Percentiles rank a stretch among this genome's conserved stretches.
Conservation (phyloP, 2,113 vertebrate genomes). For the Saguinus imperator region DNA sequence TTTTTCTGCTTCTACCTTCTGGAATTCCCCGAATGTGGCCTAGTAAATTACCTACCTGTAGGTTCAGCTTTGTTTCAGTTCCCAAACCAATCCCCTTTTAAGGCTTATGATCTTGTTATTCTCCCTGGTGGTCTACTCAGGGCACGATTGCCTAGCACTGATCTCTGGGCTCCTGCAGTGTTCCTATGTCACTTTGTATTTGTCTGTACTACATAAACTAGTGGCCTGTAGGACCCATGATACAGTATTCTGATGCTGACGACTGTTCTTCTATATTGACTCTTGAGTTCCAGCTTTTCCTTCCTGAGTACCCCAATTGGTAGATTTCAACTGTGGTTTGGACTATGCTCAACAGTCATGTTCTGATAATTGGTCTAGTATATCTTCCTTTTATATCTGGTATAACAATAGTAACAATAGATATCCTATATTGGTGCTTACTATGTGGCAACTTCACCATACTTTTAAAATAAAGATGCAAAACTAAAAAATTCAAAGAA, state of each 20-base stretch:
- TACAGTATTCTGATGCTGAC: background rate
- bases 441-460: background rate
- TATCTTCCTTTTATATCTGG: background rate
- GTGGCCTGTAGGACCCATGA: background rate
- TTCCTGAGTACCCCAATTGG: background rate
- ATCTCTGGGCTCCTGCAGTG: background rate
- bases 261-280: background rate
- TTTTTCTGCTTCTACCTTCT: constrained; percentile 24
- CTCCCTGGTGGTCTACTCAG: background rate
- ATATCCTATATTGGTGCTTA: background rate
- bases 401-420: background rate
- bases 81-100: background rate
- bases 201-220: background rate
- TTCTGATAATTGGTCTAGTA: background rate
- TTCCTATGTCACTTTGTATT: background rate
- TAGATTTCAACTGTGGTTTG: background rate
- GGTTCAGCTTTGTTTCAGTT: background rate
- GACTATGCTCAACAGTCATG: background rate
- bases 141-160: background rate
- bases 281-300: background rate
- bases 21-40: background rate
- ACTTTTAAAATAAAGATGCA: background rate
- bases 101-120: background rate
- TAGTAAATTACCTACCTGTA: background rate
- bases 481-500: background rate